Evolutionary conservation across 2,888 invertebrate genomes (phyloP), one percentile per base, ranked within the genome.

Genomic region (Beris morrisii): DNA sequence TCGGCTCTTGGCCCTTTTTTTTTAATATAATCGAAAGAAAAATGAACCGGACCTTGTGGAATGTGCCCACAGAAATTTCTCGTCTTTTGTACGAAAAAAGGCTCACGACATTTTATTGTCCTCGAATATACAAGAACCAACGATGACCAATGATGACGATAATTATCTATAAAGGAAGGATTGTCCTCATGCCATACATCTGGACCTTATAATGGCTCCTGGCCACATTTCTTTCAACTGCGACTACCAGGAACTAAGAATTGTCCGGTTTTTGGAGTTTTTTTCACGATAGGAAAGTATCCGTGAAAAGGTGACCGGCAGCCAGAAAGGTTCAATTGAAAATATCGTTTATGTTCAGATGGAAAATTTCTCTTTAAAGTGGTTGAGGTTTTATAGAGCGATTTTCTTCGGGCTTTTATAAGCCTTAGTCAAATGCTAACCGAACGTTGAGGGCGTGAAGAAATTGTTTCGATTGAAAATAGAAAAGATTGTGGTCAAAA

Each of bases 301-400:
- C 12, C 45, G 54, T n/a, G 9, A 43, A 56, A 43, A 22, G 56
- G 38, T 43, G 43, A 56, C 56, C 56, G 54, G 57, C 30, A 46
- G 46, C 46, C 44, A 46, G 38, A 38, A 38, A 59, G 31, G 46
- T 46, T 30, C 46, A 59, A 59, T 59, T 59, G 46, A 32, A 59
- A 46, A 46, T 12, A 59, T 59, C 58, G 46, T n/a, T 46, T 30
- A 58, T 58, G 58, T 59, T 59, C 13, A 30, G 58, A 59, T 46
- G 46, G 58, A 46, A 46, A 48, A 59, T 48, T 59, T 59, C 48
- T 13, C 46, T 30, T 46, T 32, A 59, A 46, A 59, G 46, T 59
- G 28, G 58, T 9, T 1, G 3, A 7, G 38, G 38, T 38, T 38
- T 38, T 9, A 38, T 9, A 9, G 38, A 9, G 38, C 38, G 5